Evolutionary conservation across 1,140 invertebrate species (phyloP), one percentile per base, ranked within the genome.

Genomic region (Armadillidium nasatum): DNA sequence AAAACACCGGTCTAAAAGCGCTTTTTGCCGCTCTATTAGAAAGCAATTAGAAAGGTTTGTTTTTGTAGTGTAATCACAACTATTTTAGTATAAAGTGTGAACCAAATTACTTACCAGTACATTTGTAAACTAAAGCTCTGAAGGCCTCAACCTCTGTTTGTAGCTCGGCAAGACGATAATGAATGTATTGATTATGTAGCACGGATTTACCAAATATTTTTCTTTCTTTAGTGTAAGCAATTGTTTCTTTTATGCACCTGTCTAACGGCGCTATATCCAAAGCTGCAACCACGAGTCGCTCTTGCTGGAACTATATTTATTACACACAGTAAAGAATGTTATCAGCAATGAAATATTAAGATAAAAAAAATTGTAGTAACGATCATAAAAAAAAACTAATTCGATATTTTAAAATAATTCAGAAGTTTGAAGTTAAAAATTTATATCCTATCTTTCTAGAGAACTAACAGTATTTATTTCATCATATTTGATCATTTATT

Each of bases 81-180:
- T 1, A n/a, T 33, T 33, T 33, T 33, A 33, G 33, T 3, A n/a
- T 10, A 66, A 21, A 46, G n/a, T 10, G 23, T 9, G 43, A n/a
- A 77, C 81, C n/a, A n/a, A n/a, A n/a, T n/a, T n/a, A n/a, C n/a
- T 76, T 75, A 84, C 83, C 83, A 46, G 81, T 79, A 21, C 78
- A 74, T 68, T 74, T 68, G 70, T 81, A 79, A n/a, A 76, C 68
- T 22, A 81, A 67, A 10, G 80, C 45, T 44, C 75, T 76, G 4
- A 81, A 68, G 0, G 92, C 90, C 84, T 99, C 96, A 44, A 98
- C 88, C 15, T 93, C 94, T 76, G 95, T 91, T 0, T 93, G 91
- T 95, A 99, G 98, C 81, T 99, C 97, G 33, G 97, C 95, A 10
- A 99, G 85, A 87, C 98, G 91, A 85, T 98, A 98, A 45, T 94